These are phyloP conservation scores for Sebastolobus altivelis DNA, from an alignment of 2,797 vertebrate species.

Conservation along the genomic window DNA sequence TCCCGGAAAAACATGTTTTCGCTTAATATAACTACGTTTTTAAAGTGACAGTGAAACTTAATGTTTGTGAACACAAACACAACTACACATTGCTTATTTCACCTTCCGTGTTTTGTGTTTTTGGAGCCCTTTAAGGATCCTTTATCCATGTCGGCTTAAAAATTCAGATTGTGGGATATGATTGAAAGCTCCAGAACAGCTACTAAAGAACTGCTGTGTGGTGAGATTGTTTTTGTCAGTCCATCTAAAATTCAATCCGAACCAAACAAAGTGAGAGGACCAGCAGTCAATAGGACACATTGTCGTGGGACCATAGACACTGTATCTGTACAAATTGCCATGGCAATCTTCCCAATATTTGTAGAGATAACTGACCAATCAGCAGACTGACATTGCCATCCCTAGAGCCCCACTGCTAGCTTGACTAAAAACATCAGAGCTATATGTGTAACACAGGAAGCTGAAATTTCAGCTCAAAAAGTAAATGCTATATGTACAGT, in stretches of 20 bases:
- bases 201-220: neutral
- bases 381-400: neutral
- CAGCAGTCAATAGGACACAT: neutral
- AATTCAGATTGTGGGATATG: neutral
- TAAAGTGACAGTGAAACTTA: too few species aligned
- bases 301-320: neutral
- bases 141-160: neutral
- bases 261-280: neutral
- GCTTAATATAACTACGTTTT: too few species aligned
- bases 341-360: neutral
- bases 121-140: neutral
- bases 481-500: neutral
- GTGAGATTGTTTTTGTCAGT: neutral
- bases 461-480: neutral
- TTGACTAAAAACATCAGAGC: neutral
- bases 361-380: neutral
- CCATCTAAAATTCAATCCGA: neutral
- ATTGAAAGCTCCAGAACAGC: neutral
- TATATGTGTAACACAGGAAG: neutral
- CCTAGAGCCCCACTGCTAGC: too few species aligned
- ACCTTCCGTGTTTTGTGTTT: neutral
- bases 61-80: too few species aligned
- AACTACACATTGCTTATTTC: too few species aligned
- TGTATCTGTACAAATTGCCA: neutral
- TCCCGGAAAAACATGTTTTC: too few species aligned